phyloP scores from a whole-genome alignment of 23 tunicate genomes.

The Ascidia mentula region DNA sequence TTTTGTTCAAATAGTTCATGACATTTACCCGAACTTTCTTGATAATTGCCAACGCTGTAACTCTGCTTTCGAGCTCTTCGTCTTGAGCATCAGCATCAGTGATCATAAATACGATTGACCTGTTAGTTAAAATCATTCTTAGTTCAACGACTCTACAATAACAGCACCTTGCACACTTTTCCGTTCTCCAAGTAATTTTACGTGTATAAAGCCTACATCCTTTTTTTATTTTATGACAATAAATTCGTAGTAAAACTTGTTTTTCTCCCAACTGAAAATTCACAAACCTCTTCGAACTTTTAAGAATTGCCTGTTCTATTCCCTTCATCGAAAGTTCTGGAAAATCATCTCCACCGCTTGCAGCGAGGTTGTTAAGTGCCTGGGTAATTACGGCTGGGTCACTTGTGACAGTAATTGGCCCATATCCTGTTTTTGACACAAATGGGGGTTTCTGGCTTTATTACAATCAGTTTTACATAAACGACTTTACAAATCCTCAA shows the following conservation, averaged over 20 bases:
- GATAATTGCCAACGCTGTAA: conserved; percentile 59
- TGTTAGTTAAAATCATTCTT: too few species aligned
- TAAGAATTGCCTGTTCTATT: not conserved
- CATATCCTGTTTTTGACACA: not conserved
- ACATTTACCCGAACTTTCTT: conserved; percentile 66
- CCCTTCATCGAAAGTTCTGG: not conserved
- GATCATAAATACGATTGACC: conserved; percentile 61
- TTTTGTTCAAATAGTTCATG: too few species aligned
- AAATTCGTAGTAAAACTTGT: too few species aligned
- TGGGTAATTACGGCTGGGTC: not conserved
- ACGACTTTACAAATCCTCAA: too few species aligned
- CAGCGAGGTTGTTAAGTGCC: not conserved
- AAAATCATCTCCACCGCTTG: not conserved
- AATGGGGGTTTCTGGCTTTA: too few species aligned
- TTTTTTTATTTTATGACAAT: too few species aligned
- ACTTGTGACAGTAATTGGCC: not conserved
- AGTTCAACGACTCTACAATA: too few species aligned
- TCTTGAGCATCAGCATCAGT: conserved; percentile 73
- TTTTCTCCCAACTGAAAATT: too few species aligned
- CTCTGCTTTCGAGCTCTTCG: conserved; percentile 27
- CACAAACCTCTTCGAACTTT: not conserved
- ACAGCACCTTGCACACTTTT: too few species aligned
- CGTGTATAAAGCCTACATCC: too few species aligned
- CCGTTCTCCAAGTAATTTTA: too few species aligned
- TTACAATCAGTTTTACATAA: too few species aligned